Conservation (phyloP, 53 echinoderm and acorn worm genomes). For the Hippasteria phrygiana region DNA sequence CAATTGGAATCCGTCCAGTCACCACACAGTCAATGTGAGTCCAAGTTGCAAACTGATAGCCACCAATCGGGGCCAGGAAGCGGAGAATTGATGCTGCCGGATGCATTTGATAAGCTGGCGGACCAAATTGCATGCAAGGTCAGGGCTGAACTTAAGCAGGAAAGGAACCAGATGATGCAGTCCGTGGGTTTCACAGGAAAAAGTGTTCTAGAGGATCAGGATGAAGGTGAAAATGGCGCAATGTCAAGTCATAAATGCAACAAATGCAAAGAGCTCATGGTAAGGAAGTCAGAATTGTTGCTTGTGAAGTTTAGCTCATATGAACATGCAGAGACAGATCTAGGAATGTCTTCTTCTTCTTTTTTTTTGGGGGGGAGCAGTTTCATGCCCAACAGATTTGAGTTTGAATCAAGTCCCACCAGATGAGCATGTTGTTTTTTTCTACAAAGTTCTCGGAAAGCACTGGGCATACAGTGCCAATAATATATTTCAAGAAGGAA, state of each 20-base stretch:
- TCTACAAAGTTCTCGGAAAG: no score
- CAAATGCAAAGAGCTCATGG: constrained; percentile 93
- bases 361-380: no score
- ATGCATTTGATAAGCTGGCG: constrained; percentile 79
- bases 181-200: constrained; percentile 49
- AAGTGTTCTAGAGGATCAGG: constrained; percentile 62
- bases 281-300: constrained; percentile 49
- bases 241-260: constrained; percentile 72
- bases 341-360: no score
- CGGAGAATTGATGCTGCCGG: constrained; percentile 58
- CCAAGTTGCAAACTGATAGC: neutral
- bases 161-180: constrained; percentile 65
- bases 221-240: constrained; percentile 25
- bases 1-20: constrained; percentile 16
- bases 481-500: no score
- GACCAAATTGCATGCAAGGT: constrained; percentile 82
- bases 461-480: no score
- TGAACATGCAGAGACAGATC: no score
- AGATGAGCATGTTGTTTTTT: no score
- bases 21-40: constrained; percentile 50
- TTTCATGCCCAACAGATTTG: no score
- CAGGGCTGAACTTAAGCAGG: constrained; percentile 71
- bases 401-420: no score
- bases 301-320: no score
- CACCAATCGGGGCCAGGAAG: constrained; percentile 40